A percentile compares a stretch with the other conserved stretches of the same genome.
Evolutionary conservation across 2,797 vertebrate species (phyloP).

Genomic region (Liasis olivaceus): DNA sequence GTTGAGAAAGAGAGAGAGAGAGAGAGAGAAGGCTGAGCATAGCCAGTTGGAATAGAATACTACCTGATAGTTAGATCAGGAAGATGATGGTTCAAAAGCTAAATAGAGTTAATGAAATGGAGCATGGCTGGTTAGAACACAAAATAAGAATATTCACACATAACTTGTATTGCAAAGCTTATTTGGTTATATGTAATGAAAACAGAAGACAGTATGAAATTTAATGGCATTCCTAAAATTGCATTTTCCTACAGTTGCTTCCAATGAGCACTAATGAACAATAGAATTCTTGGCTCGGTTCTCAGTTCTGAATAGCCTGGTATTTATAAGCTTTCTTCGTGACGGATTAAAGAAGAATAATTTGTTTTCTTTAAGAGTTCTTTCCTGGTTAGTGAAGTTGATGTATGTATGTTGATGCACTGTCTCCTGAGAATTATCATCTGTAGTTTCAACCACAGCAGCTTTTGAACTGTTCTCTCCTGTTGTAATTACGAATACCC

Average conservation of each 20-base stretch:
- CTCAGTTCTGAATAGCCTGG: background rate
- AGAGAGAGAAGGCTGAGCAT: too few relatives aligned
- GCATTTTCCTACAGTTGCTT: background rate
- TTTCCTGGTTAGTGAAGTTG: background rate
- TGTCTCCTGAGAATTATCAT: background rate
- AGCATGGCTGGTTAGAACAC: background rate
- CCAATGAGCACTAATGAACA: too few relatives aligned
- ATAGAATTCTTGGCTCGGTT: too few relatives aligned
- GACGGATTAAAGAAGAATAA: background rate
- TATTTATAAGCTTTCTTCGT: background rate
- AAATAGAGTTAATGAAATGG: background rate
- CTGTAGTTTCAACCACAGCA: background rate
- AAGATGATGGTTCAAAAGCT: too few relatives aligned
- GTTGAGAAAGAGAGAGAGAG: too few relatives aligned
- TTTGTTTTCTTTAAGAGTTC: background rate
- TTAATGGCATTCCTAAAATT: background rate
- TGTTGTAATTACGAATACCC: background rate
- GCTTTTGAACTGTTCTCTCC: background rate
- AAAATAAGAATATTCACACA: background rate
- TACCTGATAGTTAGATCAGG: too few relatives aligned
- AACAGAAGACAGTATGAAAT: background rate
- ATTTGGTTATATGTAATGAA: background rate
- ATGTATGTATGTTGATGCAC: background rate
- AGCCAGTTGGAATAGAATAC: too few relatives aligned
- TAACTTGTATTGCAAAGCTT: background rate